These are phyloP conservation scores for Andrena bicolor DNA, from an alignment of 2,888 invertebrate genomes.

Conservation along the genomic window DNA sequence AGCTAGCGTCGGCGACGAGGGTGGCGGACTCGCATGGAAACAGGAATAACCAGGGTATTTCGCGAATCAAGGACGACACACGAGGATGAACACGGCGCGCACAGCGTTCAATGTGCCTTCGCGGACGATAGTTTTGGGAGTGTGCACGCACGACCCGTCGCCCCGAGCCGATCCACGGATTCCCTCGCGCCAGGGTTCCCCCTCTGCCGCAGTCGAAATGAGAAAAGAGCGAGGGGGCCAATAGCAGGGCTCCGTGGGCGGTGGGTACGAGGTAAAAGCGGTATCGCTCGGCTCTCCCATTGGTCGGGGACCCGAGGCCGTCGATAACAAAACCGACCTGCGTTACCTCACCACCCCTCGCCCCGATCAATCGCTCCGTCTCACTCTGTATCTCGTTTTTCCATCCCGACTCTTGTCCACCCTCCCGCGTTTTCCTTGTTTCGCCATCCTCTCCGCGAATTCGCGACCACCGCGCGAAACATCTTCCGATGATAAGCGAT, in stretches of 20 bases:
- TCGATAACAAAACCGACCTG: conserved; percentile 57
- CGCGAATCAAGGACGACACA: conserved; percentile 14
- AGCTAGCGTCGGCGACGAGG: background rate
- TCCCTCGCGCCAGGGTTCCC: conserved; percentile 46
- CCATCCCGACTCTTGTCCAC: conserved; percentile 13
- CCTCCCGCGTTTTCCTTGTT: conserved; percentile 39
- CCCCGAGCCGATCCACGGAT: conserved; percentile 49
- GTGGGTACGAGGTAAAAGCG: conserved; percentile 2
- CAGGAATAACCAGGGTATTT: background rate
- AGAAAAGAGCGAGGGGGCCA: conserved; percentile 43
- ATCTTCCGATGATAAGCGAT: background rate
- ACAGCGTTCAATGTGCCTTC: conserved; percentile 56
- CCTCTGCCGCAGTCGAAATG: conserved; percentile 5
- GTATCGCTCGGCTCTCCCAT: conserved; percentile 40
- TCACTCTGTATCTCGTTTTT: conserved; percentile 15
- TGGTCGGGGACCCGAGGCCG: conserved; percentile 58
- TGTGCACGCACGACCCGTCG: conserved; percentile 62
- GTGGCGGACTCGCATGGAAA: background rate
- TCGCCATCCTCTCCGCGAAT: conserved; percentile 37
- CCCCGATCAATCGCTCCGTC: conserved; percentile 7
- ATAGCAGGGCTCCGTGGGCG: conserved; percentile 53
- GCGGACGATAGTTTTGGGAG: conserved; percentile 68
- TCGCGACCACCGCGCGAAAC: conserved; percentile 19
- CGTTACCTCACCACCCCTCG: conserved; percentile 25
- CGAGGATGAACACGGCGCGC: conserved; percentile 41